A percentile compares a stretch with the other conserved stretches of the same genome.
phyloP scores from a whole-genome alignment of 2,113 vertebrate species.

The Gorsachius goisagi region DNA sequence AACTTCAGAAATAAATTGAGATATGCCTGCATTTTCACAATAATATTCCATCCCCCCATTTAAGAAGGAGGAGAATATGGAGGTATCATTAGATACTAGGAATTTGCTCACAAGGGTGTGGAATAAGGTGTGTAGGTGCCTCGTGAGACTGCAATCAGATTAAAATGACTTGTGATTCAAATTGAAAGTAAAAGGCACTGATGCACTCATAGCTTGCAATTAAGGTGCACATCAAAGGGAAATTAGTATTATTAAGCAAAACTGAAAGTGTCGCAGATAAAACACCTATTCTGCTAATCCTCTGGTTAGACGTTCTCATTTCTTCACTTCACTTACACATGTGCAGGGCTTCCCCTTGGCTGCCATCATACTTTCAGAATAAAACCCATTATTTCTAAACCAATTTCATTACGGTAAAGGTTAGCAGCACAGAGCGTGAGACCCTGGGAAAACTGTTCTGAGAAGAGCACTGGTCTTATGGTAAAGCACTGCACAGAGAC shows the following conservation, averaged over 20 bases:
- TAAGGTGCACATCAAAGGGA: background rate
- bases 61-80: background rate
- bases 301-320: background rate
- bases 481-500: background rate
- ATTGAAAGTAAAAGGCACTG: background rate
- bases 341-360: background rate
- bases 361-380: background rate
- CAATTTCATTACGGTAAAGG: background rate
- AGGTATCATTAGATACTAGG: background rate
- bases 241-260: background rate
- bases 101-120: background rate
- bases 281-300: background rate
- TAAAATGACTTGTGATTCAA: constrained; percentile 35
- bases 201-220: background rate
- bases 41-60: background rate
- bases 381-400: background rate
- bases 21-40: background rate
- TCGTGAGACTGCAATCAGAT: background rate
- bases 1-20: background rate
- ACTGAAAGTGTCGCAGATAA: background rate
- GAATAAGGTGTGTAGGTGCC: background rate
- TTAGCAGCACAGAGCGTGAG: background rate
- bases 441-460: background rate
- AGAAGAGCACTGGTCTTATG: background rate
- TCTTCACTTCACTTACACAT: background rate